Evolutionary conservation across 2,113 vertebrate species (phyloP).

Genomic region (Rhynchomys soricoides): DNA sequence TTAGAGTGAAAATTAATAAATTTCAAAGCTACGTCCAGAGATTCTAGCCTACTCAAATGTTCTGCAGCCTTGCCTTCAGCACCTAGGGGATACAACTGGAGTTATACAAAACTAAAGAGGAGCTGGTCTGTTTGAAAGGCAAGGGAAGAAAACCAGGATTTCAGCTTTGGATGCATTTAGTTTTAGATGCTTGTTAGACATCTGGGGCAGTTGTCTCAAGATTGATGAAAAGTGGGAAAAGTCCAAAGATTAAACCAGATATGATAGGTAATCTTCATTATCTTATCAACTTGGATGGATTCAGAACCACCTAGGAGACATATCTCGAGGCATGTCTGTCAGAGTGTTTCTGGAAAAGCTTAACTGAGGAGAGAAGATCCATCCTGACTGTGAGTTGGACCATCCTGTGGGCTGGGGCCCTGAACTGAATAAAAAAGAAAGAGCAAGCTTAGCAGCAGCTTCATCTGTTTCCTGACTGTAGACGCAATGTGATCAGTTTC

Average conservation of each 20-base stretch:
- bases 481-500: background rate
- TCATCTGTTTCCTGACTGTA: background rate
- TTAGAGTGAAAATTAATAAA: background rate
- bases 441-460: background rate
- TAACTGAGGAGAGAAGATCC: background rate
- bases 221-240: background rate
- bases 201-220: background rate
- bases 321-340: background rate
- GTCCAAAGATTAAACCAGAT: background rate
- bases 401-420: background rate
- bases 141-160: background rate
- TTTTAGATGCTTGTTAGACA: constrained; percentile 37
- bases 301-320: background rate
- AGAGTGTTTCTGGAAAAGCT: background rate
- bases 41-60: constrained; percentile 5
- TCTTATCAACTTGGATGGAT: background rate
- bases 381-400: background rate
- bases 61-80: background rate
- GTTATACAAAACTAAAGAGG: background rate
- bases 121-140: background rate
- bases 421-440: background rate
- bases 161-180: background rate
- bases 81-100: background rate
- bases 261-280: background rate
- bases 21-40: constrained; percentile 24